phyloP scores from a whole-genome alignment of 2,113 vertebrate genomes.

The Megaceryle maxima region DNA sequence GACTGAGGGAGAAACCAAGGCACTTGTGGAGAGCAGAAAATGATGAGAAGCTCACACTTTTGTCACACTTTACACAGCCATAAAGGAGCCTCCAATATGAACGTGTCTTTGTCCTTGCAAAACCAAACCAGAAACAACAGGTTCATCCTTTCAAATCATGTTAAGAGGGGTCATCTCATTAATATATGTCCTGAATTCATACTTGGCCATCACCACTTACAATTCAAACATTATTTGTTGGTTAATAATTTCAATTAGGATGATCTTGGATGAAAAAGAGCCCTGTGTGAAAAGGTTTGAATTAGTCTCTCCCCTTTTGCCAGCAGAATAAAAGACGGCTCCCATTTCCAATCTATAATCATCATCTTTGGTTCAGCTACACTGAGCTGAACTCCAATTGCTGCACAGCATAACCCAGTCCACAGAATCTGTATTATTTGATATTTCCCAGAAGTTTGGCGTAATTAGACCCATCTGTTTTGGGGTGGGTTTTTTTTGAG shows the following conservation, averaged over 20 bases:
- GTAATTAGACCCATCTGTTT: background rate
- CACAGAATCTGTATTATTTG: background rate
- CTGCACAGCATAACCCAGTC: background rate
- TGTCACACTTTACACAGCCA: background rate
- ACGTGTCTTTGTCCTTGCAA: background rate
- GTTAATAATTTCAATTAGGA: background rate
- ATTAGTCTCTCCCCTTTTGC: background rate
- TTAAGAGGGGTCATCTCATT: background rate
- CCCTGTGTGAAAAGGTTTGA: background rate
- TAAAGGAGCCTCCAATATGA: background rate
- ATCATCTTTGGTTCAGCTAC: background rate
- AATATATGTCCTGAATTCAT: background rate
- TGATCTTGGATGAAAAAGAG: background rate
- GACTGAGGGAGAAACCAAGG: background rate
- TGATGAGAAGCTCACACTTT: background rate
- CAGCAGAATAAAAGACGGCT: background rate
- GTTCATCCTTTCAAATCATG: background rate
- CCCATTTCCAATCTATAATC: background rate
- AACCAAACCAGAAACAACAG: background rate
- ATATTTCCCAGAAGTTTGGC: background rate
- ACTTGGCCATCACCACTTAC: background rate
- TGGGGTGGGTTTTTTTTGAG: background rate
- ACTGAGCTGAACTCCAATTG: background rate
- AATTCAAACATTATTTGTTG: background rate
- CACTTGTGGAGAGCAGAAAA: background rate